Conservation (phyloP, 2,888 invertebrate species). For the Philereme transversata region DNA sequence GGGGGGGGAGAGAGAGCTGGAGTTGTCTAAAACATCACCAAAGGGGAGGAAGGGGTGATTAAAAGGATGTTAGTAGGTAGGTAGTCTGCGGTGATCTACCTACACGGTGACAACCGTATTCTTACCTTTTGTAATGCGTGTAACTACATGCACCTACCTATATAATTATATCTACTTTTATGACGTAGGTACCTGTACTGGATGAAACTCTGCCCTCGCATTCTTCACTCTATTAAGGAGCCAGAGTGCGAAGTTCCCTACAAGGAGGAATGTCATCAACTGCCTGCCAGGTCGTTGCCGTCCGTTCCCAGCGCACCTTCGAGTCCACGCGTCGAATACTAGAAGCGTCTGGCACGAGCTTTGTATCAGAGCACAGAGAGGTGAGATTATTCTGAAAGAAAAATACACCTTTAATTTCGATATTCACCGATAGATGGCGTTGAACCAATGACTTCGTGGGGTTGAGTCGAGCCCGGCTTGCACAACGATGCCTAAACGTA, state of each 20-base stretch:
- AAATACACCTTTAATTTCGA: background rate
- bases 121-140: too few species aligned
- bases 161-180: background rate
- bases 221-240: conserved; percentile 88
- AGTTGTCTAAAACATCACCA: too few species aligned
- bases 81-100: too few species aligned
- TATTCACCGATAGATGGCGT: background rate
- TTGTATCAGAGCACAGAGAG: conserved; percentile 84
- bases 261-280: conserved; percentile 87
- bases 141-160: too few species aligned
- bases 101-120: too few species aligned
- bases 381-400: conserved; percentile 68
- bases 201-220: conserved; percentile 86
- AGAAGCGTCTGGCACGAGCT: conserved; percentile 86
- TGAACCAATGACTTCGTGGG: background rate
- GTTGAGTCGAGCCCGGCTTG: too few species aligned
- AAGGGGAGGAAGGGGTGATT: too few species aligned
- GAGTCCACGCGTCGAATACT: conserved; percentile 83
- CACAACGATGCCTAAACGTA: too few species aligned
- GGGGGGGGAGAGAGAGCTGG: too few species aligned
- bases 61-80: too few species aligned
- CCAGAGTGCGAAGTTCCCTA: conserved; percentile 87
- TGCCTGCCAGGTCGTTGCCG: conserved; percentile 85
- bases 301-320: conserved; percentile 77
- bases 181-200: conserved; percentile 76